Evolutionary conservation across 1,140 invertebrate genomes (phyloP), one percentile per base, ranked within the genome.

Genomic region (Drosophila busckii): DNA sequence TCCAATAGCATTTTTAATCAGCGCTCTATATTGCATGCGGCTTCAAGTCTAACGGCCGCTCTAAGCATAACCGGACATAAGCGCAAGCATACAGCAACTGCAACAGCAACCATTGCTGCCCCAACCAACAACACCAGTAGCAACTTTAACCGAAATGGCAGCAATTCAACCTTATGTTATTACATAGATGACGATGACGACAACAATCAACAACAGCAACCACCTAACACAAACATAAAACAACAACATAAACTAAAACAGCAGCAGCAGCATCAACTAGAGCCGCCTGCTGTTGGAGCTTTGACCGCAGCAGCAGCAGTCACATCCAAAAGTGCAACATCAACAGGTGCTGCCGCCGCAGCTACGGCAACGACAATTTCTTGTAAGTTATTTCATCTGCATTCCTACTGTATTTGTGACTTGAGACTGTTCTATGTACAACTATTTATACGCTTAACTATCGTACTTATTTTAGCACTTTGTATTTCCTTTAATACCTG

Each of bases 1-100:
- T 86, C 84, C 23, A 86, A 86, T 67, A 86, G 84, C 66, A 86
- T 86, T 70, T 86, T 86, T 28, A 84, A 85, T 38, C 84, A 85
- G 41, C 83, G 83, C 56, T 80, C 69, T 38, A 64, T 73, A 23
- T 45, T 82, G 67, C 58, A 67, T 61, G 73, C 61, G 9, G 53
- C 80, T 55, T 80, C 68, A 13, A 75, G 65, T 82, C 35, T 80
- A 38, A 44, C 80, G 61, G 66, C 80, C 10, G 73, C 73, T 78
- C 41, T 84, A 73, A 70, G 73, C 69, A 80, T 71, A 61, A 84
- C 73, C 40, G 66, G 66, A 52, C 64, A 69, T 52, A 68, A 84
- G 55, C 76, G 70, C 53, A 71, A 75, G 50, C 60, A 68, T 35
- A 63, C 62, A 35, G 17, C 50, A 40, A 17, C 52, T 9, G 17